phyloP scores from a whole-genome alignment of 1,140 invertebrate genomes.

The Gerris buenoi region DNA sequence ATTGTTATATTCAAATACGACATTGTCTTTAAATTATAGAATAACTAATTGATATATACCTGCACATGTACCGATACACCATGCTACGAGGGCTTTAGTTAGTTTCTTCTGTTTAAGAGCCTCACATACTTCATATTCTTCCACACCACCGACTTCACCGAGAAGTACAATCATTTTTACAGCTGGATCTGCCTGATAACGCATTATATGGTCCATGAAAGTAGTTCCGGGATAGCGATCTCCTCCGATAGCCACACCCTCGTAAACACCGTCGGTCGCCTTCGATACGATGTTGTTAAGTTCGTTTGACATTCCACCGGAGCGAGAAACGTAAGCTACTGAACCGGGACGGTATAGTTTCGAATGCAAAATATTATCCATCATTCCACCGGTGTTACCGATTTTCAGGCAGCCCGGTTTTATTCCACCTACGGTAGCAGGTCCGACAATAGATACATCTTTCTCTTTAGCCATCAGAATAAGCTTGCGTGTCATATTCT shows the following conservation, averaged over 20 bases:
- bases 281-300: slow-evolving; percentile 97
- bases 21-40: too few species aligned
- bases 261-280: slow-evolving; percentile 91
- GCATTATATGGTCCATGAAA: slow-evolving; percentile 93
- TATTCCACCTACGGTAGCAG: slow-evolving; percentile 93
- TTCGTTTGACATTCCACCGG: slow-evolving; percentile 99
- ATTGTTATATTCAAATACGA: too few species aligned
- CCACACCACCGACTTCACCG: slow-evolving; percentile 97
- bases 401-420: slow-evolving; percentile 99
- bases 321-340: slow-evolving; percentile 94
- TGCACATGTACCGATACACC: slow-evolving; percentile 92
- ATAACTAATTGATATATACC: too few species aligned
- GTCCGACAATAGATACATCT: slow-evolving; percentile 78
- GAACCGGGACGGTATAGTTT: slow-evolving; percentile 90
- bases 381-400: slow-evolving; percentile 98
- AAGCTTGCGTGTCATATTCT: slow-evolving; percentile 92
- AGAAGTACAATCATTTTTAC: slow-evolving; percentile 89
- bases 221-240: slow-evolving; percentile 96
- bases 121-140: slow-evolving; percentile 92
- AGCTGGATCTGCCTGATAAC: slow-evolving; percentile 53
- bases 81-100: slow-evolving; percentile 90
- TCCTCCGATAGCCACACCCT: slow-evolving; percentile 98
- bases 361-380: slow-evolving; percentile 96
- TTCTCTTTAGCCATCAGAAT: slow-evolving; percentile 73
- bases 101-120: slow-evolving; percentile 68